These are phyloP conservation scores for Semibalanus balanoides DNA, from an alignment of 1,140 invertebrate genomes.

Conservation along the genomic window DNA sequence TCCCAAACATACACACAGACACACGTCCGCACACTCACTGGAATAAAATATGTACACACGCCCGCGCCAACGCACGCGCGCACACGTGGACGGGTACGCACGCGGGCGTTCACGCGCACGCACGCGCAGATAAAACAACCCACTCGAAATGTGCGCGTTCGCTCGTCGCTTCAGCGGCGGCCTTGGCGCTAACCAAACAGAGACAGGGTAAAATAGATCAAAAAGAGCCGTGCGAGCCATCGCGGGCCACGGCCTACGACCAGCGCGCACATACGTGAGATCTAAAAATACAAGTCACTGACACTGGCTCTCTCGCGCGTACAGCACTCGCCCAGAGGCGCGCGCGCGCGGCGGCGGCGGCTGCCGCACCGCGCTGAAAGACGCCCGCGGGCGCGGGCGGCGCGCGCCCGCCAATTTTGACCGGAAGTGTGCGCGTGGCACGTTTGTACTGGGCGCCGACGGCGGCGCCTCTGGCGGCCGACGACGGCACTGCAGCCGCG, in stretches of 20 bases:
- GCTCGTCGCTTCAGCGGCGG: too few relatives aligned
- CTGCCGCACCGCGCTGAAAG: not conserved
- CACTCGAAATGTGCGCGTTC: not conserved
- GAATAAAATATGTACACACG: conserved; percentile 2
- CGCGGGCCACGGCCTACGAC: not conserved
- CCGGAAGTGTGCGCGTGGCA: not conserved
- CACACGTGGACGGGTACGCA: not conserved
- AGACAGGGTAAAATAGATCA: not conserved
- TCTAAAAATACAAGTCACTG: not conserved
- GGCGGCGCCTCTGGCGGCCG: too few relatives aligned
- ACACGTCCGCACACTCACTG: not conserved
- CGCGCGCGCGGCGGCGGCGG: too few relatives aligned
- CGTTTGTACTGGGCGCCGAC: not conserved
- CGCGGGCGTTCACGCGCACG: not conserved
- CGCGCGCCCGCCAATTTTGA: not conserved
- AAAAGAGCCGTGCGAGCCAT: not conserved
- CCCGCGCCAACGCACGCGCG: not conserved
- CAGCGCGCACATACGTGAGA: not conserved
- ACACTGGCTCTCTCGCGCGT: not conserved
- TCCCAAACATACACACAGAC: too few relatives aligned
- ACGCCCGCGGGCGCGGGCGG: not conserved
- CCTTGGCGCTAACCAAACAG: not conserved
- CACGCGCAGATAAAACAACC: not conserved
- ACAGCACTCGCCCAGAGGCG: too few relatives aligned
- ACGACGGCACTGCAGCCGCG: too few relatives aligned